Evolutionary conservation across 2,888 invertebrate species (phyloP).

Genomic region (Monoplex corrugatus): DNA sequence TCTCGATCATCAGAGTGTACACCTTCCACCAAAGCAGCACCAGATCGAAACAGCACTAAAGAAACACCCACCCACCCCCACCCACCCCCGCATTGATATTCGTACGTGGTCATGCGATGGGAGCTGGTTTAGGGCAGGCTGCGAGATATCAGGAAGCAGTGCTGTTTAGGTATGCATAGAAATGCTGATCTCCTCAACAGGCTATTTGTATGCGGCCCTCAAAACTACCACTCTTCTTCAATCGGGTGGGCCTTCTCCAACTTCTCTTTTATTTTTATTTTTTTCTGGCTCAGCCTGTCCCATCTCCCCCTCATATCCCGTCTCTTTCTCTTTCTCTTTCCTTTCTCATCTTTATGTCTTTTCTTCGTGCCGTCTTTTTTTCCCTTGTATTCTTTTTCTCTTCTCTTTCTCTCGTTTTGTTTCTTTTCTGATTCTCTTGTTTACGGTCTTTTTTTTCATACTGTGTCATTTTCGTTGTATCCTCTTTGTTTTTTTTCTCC

Average conservation of each 20-base stretch:
- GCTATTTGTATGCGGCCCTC: constrained; percentile 18
- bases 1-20: background rate
- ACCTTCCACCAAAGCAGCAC: no score
- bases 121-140: background rate
- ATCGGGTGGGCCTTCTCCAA: background rate
- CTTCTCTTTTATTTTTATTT: background rate
- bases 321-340: background rate
- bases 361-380: no score
- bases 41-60: no score
- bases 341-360: background rate
- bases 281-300: background rate
- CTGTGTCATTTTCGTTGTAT: no score
- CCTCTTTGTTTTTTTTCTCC: no score
- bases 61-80: background rate
- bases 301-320: background rate
- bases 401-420: no score
- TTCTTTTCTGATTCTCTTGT: no score
- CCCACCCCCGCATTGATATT: background rate
- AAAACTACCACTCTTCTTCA: background rate
- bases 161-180: constrained; percentile 41
- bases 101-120: constrained; percentile 7
- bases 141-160: constrained; percentile 27
- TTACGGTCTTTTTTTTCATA: no score
- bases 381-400: no score
- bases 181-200: constrained; percentile 31